Evolutionary conservation across 1,140 invertebrate species (phyloP), one percentile per base, ranked within the genome.

Genomic region (Oryzaephilus surinamensis): DNA sequence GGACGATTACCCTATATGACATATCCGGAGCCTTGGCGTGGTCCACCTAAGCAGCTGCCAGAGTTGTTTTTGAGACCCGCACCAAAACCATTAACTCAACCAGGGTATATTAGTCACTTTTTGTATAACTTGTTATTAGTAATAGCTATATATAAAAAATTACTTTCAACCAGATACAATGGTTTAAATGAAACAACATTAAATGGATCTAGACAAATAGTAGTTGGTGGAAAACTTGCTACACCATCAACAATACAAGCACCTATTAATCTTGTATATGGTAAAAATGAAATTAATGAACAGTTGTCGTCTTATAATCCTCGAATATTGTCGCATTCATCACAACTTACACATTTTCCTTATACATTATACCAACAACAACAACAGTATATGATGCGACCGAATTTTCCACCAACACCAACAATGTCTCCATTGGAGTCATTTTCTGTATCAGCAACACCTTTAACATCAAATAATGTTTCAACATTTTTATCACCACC

Each of bases 1-100:
- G 57, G 60, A 52, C 48, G 57, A 50, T 38, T 60, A 46, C 50
- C 55, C 43, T 60, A 62, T 50, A 60, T 60, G 57, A 62, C 58
- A 40, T 60, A 60, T 40, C 56, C 58, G 11, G 57, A 60, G 36
- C 55, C 55, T 35, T 59, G 55, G 51, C 51, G 55, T 33, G 52
- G 60, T 16, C 53, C 52, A 44, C 56, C 57, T 24, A 58, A 60
- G 38, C 57, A 57, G 32, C 54, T 49, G 6, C 47, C 51, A n/a
- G 60, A 62, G 42, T 55, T n/a, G n/a, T 57, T 58, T 38, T 50
- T 61, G 1, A 50, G 58, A 27, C 60, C 60, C 4, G 55, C 56
- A 23, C 60, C 60, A 6, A 62, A 62, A 36, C 53, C 57, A 27
- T 10, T 21, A 24, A 10, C 11, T 24, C 3, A 24, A 24, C 11